These are phyloP conservation scores for Pelecanus crispus DNA, from an alignment of 2,113 vertebrate species.

Conservation along the genomic window DNA sequence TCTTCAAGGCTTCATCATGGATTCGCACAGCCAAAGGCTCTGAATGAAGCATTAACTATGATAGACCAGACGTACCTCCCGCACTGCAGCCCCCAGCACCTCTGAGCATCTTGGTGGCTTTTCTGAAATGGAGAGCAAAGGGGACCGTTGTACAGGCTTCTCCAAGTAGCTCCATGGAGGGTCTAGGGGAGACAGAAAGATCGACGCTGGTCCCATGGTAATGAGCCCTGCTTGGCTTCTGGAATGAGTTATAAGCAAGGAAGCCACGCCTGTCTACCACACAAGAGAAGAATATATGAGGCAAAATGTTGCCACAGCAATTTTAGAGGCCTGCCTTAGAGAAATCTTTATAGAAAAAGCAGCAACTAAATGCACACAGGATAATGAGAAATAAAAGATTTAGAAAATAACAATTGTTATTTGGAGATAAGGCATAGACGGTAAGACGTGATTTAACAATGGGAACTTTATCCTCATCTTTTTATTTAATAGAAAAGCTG, in stretches of 20 bases:
- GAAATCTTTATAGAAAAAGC: not conserved
- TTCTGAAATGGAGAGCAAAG: not conserved
- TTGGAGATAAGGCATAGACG: not conserved
- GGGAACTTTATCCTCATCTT: not conserved
- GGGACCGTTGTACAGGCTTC: not conserved
- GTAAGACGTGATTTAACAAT: not conserved
- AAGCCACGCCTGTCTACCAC: not conserved
- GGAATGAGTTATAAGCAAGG: not conserved
- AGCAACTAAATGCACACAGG: not conserved
- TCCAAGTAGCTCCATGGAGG: not conserved
- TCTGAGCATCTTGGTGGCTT: not conserved
- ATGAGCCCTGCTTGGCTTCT: not conserved
- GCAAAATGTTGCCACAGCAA: not conserved
- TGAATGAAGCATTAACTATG: not conserved
- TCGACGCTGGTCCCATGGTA: not conserved
- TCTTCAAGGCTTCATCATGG: not conserved
- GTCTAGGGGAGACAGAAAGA: not conserved
- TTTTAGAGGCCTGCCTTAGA: not conserved
- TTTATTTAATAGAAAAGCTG: constrained; percentile 8
- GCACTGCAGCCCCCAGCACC: not conserved
- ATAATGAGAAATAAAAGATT: not conserved
- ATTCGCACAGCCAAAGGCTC: not conserved
- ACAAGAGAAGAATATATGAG: not conserved
- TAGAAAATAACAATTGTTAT: not conserved
- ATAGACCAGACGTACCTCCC: not conserved